phyloP scores from a whole-genome alignment of 2,113 vertebrate genomes.

The Tringa solitaria region DNA sequence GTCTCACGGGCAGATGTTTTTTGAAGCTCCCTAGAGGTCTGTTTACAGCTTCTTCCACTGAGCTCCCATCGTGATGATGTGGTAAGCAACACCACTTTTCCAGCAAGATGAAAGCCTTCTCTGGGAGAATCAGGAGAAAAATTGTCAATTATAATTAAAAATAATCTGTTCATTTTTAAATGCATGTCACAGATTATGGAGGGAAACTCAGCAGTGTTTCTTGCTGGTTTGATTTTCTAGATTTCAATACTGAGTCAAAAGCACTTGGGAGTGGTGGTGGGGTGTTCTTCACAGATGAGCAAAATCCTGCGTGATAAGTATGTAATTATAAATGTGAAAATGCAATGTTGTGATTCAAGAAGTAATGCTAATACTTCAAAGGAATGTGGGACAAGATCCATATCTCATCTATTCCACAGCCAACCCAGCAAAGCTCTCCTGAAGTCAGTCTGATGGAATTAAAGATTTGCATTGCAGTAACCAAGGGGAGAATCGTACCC shows the following conservation, averaged over 20 bases:
- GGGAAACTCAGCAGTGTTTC: background rate
- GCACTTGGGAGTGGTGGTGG: background rate
- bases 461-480: background rate
- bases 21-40: background rate
- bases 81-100: background rate
- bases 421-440: background rate
- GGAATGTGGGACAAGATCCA: background rate
- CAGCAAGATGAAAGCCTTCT: background rate
- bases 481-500: background rate
- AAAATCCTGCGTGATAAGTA: background rate
- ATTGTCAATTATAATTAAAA: constrained; percentile 24
- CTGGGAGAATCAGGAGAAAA: background rate
- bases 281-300: background rate
- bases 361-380: background rate
- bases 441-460: background rate
- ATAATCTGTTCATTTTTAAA: background rate
- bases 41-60: background rate
- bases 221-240: background rate
- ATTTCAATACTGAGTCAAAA: background rate
- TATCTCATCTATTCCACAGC: background rate
- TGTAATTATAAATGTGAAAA: background rate
- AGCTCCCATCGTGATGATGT: background rate
- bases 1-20: background rate
- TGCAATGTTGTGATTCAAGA: background rate
- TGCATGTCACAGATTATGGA: background rate